A percentile compares a stretch with the other conserved stretches of the same genome.
These are phyloP conservation scores for Nasonia longicornis DNA, from an alignment of 1,140 invertebrate species.

Conservation along the genomic window DNA sequence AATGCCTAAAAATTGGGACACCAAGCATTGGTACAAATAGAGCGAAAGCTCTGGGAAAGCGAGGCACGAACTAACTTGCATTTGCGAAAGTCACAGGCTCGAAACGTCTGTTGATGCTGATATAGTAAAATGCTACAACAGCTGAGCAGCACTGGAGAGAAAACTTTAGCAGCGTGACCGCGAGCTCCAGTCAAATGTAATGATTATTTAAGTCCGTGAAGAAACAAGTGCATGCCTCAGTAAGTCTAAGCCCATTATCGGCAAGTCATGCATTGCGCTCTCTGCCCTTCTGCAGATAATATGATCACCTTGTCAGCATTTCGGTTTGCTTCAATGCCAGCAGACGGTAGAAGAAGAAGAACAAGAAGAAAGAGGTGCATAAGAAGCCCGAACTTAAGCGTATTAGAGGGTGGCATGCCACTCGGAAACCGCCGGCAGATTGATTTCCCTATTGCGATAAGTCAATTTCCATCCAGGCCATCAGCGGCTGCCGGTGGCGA, in stretches of 20 bases:
- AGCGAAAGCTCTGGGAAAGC: too few species aligned
- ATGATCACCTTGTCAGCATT: neutral
- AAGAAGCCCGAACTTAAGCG: neutral
- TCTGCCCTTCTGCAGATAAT: neutral
- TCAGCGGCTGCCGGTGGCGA: neutral
- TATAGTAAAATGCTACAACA: too few species aligned
- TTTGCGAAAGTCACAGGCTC: too few species aligned
- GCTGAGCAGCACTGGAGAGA: neutral
- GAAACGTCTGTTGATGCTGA: too few species aligned
- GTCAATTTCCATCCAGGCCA: neutral
- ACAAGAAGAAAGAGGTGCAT: too few species aligned
- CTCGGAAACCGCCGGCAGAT: conserved; percentile 8
- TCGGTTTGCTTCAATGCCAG: too few species aligned
- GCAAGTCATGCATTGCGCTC: neutral
- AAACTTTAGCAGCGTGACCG: neutral
- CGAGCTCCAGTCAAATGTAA: neutral
- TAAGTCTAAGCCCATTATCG: neutral
- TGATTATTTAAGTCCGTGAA: neutral
- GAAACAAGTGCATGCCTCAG: neutral
- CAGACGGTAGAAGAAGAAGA: too few species aligned
- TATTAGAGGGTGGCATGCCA: neutral
- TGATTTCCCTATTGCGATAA: conserved; percentile 5
- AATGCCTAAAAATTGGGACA: too few species aligned
- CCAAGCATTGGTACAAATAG: too few species aligned
- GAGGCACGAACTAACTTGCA: too few species aligned